These are phyloP conservation scores for Apocrypta bakeri DNA, from an alignment of 1,140 invertebrate species.

Conservation along the genomic window DNA sequence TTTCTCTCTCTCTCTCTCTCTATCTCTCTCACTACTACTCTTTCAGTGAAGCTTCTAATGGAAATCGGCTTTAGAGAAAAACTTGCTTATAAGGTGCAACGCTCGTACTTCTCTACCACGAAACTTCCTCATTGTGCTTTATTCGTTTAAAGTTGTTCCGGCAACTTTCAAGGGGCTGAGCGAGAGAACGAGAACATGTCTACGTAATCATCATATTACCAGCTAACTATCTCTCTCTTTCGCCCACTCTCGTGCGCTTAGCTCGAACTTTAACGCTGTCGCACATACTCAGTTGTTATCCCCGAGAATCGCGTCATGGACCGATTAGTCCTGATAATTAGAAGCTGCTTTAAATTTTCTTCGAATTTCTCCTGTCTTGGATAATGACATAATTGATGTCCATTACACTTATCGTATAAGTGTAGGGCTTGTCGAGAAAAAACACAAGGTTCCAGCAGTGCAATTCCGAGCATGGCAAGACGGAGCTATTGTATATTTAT, in stretches of 20 bases:
- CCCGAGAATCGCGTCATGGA: not conserved
- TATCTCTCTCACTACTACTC: not conserved
- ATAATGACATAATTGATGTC: too few species aligned
- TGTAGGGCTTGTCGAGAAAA: too few species aligned
- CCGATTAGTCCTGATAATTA: not conserved
- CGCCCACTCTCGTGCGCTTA: not conserved
- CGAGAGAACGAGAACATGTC: not conserved
- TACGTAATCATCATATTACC: not conserved
- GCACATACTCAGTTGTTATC: not conserved
- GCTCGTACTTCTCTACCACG: not conserved
- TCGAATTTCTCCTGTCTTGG: not conserved
- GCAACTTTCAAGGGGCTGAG: not conserved
- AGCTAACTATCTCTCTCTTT: not conserved
- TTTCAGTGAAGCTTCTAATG: not conserved
- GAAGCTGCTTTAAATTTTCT: not conserved
- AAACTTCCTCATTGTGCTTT: not conserved
- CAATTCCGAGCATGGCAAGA: too few species aligned
- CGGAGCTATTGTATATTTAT: too few species aligned
- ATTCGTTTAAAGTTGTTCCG: not conserved
- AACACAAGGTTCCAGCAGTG: too few species aligned
- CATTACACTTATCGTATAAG: too few species aligned
- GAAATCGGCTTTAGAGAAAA: conserved; percentile 2
- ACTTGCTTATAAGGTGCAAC: not conserved
- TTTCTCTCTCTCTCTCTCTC: not conserved
- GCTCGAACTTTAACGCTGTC: not conserved